These are phyloP conservation scores for Antrozous pallidus DNA, from an alignment of 2,797 vertebrate genomes.

Conservation along the genomic window DNA sequence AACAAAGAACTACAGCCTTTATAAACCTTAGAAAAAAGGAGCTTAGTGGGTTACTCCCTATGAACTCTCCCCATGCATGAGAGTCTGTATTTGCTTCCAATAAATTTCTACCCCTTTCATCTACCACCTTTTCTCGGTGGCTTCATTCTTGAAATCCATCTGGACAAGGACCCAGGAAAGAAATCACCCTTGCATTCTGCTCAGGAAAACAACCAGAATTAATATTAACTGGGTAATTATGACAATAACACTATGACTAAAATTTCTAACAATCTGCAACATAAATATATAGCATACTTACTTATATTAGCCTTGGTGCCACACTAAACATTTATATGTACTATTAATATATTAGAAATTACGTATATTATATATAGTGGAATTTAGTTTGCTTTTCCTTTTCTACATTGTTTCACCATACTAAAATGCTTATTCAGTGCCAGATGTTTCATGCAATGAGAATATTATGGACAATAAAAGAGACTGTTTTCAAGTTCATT, in stretches of 20 bases:
- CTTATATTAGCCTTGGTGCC: background rate
- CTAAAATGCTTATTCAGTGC: background rate
- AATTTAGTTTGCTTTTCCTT: background rate
- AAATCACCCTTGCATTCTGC: too few relatives aligned
- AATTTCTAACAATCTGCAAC: background rate
- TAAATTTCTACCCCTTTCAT: too few relatives aligned
- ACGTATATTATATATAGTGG: background rate
- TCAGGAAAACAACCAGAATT: too few relatives aligned
- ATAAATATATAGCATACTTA: background rate
- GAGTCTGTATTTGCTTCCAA: too few relatives aligned
- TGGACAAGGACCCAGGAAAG: too few relatives aligned
- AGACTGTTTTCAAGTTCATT: background rate
- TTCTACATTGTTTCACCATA: background rate
- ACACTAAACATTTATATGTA: background rate
- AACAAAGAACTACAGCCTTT: too few relatives aligned
- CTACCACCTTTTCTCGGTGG: too few relatives aligned
- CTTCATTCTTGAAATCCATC: too few relatives aligned
- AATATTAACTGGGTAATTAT: background rate
- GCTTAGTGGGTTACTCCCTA: too few relatives aligned
- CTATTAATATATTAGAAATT: background rate
- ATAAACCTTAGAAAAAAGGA: too few relatives aligned
- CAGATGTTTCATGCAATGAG: background rate
- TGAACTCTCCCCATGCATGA: fast-evolving
- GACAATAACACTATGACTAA: background rate
- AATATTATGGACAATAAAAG: background rate